These are phyloP conservation scores for Salvator merianae DNA, from an alignment of 2,113 vertebrate genomes.

Conservation along the genomic window DNA sequence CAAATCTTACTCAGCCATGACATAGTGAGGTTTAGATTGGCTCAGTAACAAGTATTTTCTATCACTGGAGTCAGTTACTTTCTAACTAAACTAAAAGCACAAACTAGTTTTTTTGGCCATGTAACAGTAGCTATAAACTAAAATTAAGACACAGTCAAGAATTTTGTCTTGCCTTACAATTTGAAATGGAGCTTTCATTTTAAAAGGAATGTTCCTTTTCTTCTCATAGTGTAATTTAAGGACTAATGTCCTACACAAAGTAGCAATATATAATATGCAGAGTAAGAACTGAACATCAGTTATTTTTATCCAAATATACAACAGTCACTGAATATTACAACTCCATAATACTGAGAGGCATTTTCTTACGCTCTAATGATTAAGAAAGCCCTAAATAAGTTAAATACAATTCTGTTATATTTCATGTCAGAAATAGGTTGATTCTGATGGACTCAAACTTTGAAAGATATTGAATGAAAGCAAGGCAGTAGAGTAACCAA, in stretches of 20 bases:
- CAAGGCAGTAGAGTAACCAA: background rate
- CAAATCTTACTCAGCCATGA: too few species aligned
- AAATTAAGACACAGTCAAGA: background rate
- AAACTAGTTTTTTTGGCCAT: background rate
- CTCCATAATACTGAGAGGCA: background rate
- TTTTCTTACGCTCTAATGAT: background rate
- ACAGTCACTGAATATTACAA: background rate
- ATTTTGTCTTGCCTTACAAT: background rate
- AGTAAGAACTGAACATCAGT: background rate
- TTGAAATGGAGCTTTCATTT: background rate
- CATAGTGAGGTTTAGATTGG: too few species aligned
- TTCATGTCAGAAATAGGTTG: too few species aligned
- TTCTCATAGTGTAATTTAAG: background rate
- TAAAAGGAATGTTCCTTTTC: background rate
- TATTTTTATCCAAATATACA: background rate
- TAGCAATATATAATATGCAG: background rate
- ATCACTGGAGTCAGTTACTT: background rate
- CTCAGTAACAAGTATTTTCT: background rate
- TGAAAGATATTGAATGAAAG: background rate
- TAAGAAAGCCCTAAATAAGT: background rate
- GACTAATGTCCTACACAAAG: background rate
- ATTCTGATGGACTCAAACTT: background rate
- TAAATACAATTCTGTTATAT: too few species aligned
- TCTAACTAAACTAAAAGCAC: background rate
- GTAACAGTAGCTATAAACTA: background rate